Base-by-base conservation (phyloP, 2,113 vertebrate species). In the Lates calcarifer region DNA sequence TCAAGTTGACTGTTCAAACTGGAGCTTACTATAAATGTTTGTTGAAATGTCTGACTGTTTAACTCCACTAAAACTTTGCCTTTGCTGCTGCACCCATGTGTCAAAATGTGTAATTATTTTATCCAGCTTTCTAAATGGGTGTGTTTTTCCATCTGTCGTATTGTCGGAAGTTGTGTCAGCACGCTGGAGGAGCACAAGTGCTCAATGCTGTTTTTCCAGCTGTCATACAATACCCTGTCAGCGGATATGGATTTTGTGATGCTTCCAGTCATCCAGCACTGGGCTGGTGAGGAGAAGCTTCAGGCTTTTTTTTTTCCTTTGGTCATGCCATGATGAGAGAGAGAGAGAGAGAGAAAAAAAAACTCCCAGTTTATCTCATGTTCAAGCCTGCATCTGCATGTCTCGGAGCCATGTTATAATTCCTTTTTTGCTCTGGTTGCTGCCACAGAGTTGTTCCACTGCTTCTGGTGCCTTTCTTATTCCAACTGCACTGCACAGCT, bases 121-220 rank as follows among this genome's bases (percentile, higher is more conserved):
- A 22, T n/a, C n/a, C 53, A 77, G 45, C 45, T 74, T 33, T 74
- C 45, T 5, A 26, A 26, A 1, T 56, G 84, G 62, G 61, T 41
- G 81, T 77, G 60, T 53, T 67, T 26, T 88, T 77, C 85, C 88
- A 75, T 79, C 72, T 28, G 63, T 81, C 66, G 37, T 51, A 28
- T 11, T 61, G 28, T 71, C 29, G 31, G 81, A 90, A 78, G 65
- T 80, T 24, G 55, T 84, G 80, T 85, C 82, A 84, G 53, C 0
- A 0, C 9, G 12, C 65, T 51, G 85, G 66, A 65, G 24, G 72
- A 83, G 71, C 61, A 47, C 70, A 64, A 81, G 76, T 76, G 45
- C 66, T 74, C 60, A 8, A 5, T 1, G 58, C 60, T 81, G 80
- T 89, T 92, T 89, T 87, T 80, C 77, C 90, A 93, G 88, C 90